phyloP scores from a whole-genome alignment of 1,140 invertebrate genomes.

The Oscheius sp. region DNA sequence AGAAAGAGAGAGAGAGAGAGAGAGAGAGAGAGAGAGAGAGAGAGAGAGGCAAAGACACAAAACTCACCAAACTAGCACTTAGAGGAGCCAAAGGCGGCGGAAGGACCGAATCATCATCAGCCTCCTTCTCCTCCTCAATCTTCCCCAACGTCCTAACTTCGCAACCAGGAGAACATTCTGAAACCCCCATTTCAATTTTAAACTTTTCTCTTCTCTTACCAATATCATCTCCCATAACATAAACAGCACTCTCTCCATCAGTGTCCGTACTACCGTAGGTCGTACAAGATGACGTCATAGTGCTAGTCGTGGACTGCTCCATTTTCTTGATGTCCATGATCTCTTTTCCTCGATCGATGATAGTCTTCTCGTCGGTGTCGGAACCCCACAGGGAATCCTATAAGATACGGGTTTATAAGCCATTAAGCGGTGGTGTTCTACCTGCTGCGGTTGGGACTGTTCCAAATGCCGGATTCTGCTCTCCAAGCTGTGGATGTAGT shows the following conservation, averaged over 20 bases:
- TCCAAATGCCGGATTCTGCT: conserved; percentile 79
- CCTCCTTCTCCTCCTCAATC: conserved; percentile 25
- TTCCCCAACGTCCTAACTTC: conserved; percentile 13
- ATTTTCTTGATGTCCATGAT: conserved; percentile 8
- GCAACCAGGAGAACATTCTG: not conserved
- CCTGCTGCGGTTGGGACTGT: conserved; percentile 65
- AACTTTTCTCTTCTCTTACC: not conserved
- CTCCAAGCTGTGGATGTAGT: conserved; percentile 82
- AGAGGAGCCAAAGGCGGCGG: conserved; percentile 18
- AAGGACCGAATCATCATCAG: conserved; percentile 7
- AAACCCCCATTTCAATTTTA: not conserved
- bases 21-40: not conserved
- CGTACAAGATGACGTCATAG: conserved; percentile 38
- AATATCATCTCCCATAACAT: conserved; percentile 38
- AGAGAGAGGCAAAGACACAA: not conserved
- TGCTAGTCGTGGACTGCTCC: conserved; percentile 20
- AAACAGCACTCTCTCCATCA: conserved; percentile 35
- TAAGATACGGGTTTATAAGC: not conserved
- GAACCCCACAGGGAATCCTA: conserved; percentile 37
- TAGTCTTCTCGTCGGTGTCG: conserved; percentile 36
- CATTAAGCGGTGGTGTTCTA: conserved; percentile 10
- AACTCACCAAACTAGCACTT: conserved; percentile 18
- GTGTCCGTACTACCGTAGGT: conserved; percentile 36
- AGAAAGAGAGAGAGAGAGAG: not conserved
- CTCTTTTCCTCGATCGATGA: conserved; percentile 25